Evolutionary conservation across 2,888 invertebrate genomes (phyloP), one percentile per base, ranked within the genome.

Genomic region (Sinhomidia bicolor): DNA sequence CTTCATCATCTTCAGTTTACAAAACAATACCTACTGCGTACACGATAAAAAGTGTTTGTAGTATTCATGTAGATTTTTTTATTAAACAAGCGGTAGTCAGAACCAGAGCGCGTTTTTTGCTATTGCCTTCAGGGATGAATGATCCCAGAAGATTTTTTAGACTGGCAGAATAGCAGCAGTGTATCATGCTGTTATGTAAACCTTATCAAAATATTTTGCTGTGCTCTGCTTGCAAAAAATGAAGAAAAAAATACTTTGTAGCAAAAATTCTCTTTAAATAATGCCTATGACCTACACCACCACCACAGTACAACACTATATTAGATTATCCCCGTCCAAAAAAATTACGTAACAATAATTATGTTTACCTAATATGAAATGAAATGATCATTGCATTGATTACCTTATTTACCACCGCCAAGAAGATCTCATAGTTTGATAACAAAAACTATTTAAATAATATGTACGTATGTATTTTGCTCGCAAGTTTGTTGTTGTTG

Each of bases 71-170:
- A 62, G 26, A 57, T 23, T 23, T 1, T 9, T 4, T 74, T n/a
- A n/a, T 74, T 74, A 44, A 51, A 68, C 51, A 80, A 65, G 44
- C 6, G 26, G 29, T 51, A 26, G 51, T 32, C 65, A 82, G 51
- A 32, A 76, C 14, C 23, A 47, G 41, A 47, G 76, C 47, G 23
- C n/a, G 6, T n/a, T 17, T 41, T 32, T 74, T 71, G 20, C 12
- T 47, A 32, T 65, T 20, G 29, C 81, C 81, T 68, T 68, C 82
- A 82, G 82, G 82, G 82, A 82, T 82, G 82, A 68, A 82, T 82
- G 82, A 82, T 82, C 82, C 36, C 82, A 47, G 32, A 10, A 47
- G 20, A 10, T 47, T 47, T 47, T 47, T 60, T 20, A n/a, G n/a
- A n/a, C n/a, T n/a, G n/a, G n/a, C n/a, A n/a, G n/a, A n/a, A n/a